These are phyloP conservation scores for Apogon talboti DNA, from an alignment of 2,797 vertebrate genomes.

Conservation along the genomic window DNA sequence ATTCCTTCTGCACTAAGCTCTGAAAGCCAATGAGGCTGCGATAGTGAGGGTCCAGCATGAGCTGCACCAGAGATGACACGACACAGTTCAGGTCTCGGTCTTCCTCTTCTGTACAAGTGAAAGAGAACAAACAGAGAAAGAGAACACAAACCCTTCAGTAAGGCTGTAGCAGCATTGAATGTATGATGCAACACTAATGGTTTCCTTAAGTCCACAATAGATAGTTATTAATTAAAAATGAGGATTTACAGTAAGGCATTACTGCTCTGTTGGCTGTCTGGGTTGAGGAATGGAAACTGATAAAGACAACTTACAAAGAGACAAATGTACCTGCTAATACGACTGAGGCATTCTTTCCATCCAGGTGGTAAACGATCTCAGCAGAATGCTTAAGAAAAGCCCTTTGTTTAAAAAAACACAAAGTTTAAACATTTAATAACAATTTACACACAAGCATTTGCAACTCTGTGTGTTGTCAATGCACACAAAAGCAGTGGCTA, in stretches of 20 bases:
- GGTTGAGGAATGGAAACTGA: background rate
- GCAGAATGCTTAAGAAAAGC: constrained; percentile 90
- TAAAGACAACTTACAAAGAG: background rate
- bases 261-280: background rate
- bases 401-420: constrained; percentile 73
- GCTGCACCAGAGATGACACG: constrained; percentile 91
- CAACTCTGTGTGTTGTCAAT: too few relatives aligned
- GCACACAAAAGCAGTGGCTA: too few relatives aligned
- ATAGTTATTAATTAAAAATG: background rate
- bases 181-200: background rate
- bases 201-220: background rate
- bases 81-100: constrained; percentile 94
- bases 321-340: constrained; percentile 90
- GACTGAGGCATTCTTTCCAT: constrained; percentile 90
- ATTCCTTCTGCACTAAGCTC: constrained; percentile 97
- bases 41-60: constrained; percentile 96
- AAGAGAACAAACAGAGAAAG: constrained; percentile 20
- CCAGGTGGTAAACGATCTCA: constrained; percentile 91
- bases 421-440: background rate
- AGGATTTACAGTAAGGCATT: background rate
- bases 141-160: background rate
- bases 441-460: background rate
- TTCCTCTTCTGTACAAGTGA: constrained; percentile 89
- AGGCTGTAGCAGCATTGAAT: background rate
- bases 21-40: constrained; percentile 93